phyloP scores from a whole-genome alignment of 2,888 invertebrate species.

The Acrobasis consociella region DNA sequence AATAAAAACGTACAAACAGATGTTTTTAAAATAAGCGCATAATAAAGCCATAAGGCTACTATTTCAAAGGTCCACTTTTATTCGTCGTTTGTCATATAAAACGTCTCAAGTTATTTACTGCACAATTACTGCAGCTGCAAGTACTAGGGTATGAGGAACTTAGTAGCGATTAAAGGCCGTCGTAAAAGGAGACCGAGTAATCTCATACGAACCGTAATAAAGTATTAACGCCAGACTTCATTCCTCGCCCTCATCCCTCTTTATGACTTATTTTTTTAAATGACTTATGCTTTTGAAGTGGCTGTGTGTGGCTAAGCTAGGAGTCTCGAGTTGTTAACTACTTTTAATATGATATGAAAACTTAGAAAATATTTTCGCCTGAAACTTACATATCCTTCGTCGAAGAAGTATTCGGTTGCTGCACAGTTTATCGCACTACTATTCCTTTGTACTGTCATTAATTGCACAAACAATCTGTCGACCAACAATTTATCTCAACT shows the following conservation, averaged over 20 bases:
- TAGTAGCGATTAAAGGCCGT: conserved; percentile 62
- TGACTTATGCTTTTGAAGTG: conserved; percentile 18
- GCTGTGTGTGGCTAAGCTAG: background rate
- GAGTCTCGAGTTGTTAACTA: background rate
- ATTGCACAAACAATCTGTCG: too few species aligned
- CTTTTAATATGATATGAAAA: background rate
- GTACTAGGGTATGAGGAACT: conserved; percentile 38
- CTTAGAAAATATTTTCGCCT: too few species aligned
- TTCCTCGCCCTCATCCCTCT: conserved; percentile 35
- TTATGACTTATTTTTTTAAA: conserved; percentile 34
- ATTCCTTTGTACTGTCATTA: too few species aligned
- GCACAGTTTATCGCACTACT: too few species aligned
- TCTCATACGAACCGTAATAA: conserved; percentile 63
- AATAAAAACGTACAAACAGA: too few species aligned
- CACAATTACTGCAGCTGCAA: conserved; percentile 27
- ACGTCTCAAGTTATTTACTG: conserved; percentile 23
- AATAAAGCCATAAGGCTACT: too few species aligned
- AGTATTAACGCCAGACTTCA: conserved; percentile 54
- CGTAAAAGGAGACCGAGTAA: conserved; percentile 63
- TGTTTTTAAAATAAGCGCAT: too few species aligned
- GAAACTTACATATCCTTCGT: too few species aligned
- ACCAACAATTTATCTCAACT: too few species aligned
- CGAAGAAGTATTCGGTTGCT: too few species aligned
- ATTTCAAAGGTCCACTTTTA: conserved; percentile 9
- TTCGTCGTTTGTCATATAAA: conserved; percentile 21